Evolutionary conservation across 2,797 vertebrate species (phyloP), one percentile per base, ranked within the genome.

Genomic region (Tokudaia muenninki): DNA sequence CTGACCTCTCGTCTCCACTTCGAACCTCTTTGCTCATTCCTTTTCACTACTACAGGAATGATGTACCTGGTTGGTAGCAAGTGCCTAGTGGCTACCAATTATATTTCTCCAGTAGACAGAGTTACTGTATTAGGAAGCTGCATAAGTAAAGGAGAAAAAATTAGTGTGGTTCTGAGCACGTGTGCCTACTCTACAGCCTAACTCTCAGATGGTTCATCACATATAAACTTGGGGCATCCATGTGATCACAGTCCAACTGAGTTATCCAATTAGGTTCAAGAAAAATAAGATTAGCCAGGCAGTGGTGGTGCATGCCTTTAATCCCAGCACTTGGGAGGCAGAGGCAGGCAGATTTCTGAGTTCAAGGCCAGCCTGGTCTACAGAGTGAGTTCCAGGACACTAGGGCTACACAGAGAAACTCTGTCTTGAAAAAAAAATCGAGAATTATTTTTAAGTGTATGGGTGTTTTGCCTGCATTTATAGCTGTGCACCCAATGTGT

Each of bases 1-100:
- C 82, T 55, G 57, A 77, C 50, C 24, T 91, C 52, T 61, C 74
- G n/a, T 80, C 41, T 81, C 63, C 79, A 74, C 84, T 37, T 81
- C 26, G n/a, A 88, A 86, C 26, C 74, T 89, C 26, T 87, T 86
- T 80, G 75, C 26, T 95, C 57, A 67, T 63, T 75, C 84, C 14
- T 91, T n/a, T 75, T 90, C 37, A 80, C 75, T 65, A 93, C 6
- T n/a, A 80, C 21, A 88, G 22, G 14, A 94, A n/a, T 65, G 44
- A 55, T 12, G 7, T 41, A 79, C 63, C 82, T 91, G 72, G 59
- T 6, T 55, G 11, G 55, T 17, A n/a, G 50, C 86, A 90, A 75
- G 47, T 70, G n/a, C 34, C 82, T 92, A 83, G 80, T 17, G 19
- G 67, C 65, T 81, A 65, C 65, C 41, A 80, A 57, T 70, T 21